Evolutionary conservation across 2,888 invertebrate genomes (phyloP).

Genomic region (Idaea straminata): DNA sequence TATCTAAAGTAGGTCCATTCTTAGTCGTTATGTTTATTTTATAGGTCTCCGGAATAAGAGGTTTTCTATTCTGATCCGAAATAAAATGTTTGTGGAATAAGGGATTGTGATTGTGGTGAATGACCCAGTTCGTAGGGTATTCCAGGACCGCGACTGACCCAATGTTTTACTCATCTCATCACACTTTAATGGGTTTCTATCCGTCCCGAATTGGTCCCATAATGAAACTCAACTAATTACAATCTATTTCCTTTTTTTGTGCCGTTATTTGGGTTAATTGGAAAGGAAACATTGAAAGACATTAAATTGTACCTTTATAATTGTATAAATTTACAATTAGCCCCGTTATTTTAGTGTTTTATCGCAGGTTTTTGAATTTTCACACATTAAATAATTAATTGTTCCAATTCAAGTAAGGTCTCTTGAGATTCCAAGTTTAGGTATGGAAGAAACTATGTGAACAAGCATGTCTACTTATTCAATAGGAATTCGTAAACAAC

Average conservation of each 20-base stretch:
- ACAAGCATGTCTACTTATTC: too few species aligned
- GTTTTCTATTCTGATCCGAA: slow-evolving; percentile 33
- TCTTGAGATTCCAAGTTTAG: too few species aligned
- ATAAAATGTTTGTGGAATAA: slow-evolving; percentile 35
- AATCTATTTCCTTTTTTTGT: slow-evolving; percentile 45
- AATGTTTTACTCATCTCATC: slow-evolving; percentile 45
- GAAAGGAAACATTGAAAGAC: too few species aligned
- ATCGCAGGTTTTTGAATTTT: too few species aligned
- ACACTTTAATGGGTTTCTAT: slow-evolving; percentile 53
- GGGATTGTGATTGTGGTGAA: slow-evolving; percentile 39
- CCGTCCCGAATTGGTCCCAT: slow-evolving; percentile 39
- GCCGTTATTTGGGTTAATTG: slow-evolving; percentile 25
- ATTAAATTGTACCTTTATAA: too few species aligned
- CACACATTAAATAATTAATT: too few species aligned
- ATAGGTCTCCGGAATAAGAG: slow-evolving; percentile 22
- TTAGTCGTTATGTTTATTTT: slow-evolving; percentile 25
- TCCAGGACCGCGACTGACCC: slow-evolving; percentile 34
- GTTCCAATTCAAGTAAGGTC: too few species aligned
- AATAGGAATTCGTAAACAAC: too few species aligned
- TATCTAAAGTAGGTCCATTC: slow-evolving; percentile 23
- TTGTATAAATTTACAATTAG: too few species aligned
- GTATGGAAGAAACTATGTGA: too few species aligned
- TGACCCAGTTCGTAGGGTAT: slow-evolving; percentile 42
- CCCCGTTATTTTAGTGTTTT: too few species aligned
- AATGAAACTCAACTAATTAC: slow-evolving; percentile 51